A percentile compares a stretch with the other conserved stretches of the same genome.
Conservation (phyloP, 1,140 invertebrate genomes). For the Anastatus disparis region DNA sequence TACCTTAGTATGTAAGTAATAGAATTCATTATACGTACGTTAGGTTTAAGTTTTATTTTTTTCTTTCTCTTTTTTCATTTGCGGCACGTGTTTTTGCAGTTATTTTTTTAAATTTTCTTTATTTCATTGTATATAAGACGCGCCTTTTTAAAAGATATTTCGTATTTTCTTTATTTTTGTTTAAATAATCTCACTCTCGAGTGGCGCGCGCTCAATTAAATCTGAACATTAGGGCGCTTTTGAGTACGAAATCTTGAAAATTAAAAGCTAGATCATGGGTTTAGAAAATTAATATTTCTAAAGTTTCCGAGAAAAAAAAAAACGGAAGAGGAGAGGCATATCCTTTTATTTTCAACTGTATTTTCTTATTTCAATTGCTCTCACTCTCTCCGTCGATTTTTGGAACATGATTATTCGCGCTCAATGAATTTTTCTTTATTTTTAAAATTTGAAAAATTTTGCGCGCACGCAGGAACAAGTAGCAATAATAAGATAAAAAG, state of each 20-base stretch:
- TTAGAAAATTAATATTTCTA: no score
- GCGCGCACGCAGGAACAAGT: not conserved
- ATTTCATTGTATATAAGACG: not conserved
- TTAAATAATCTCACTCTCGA: conserved; percentile 23
- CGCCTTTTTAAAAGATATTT: not conserved
- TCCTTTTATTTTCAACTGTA: no score
- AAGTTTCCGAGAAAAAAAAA: no score
- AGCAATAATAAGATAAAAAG: no score
- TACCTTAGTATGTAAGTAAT: conserved; percentile 23
- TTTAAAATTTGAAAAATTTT: not conserved
- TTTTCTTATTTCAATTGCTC: no score
- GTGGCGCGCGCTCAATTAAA: not conserved
- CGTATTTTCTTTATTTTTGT: no score
- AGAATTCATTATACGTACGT: conserved; percentile 22
- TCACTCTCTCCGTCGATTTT: not conserved
- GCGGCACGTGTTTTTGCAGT: no score
- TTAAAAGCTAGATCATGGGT: not conserved
- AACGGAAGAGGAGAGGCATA: no score
- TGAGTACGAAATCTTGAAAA: not conserved
- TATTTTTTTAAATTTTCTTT: no score
- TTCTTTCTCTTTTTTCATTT: not conserved
- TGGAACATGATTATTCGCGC: not conserved
- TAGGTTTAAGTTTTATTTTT: not conserved
- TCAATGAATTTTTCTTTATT: not conserved
- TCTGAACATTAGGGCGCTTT: not conserved